phyloP scores from a whole-genome alignment of 37 sponge, comb jelly and placozoan genomes.

The Corticium candelabrum region DNA sequence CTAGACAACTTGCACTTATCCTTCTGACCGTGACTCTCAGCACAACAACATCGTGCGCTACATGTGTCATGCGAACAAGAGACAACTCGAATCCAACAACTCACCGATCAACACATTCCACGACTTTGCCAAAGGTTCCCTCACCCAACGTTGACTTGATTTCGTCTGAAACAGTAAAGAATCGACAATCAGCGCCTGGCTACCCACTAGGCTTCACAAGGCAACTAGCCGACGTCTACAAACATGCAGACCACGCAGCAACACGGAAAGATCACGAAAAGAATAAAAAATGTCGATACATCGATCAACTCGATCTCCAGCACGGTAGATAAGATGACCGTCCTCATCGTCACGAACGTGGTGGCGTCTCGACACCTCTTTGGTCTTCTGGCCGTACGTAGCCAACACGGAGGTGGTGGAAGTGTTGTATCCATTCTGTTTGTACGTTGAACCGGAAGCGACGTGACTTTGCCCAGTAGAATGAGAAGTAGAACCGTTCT shows the following conservation, averaged over 20 bases:
- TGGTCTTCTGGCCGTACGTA: too few relatives aligned
- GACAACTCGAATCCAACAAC: conserved; percentile 1
- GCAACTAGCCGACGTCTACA: neutral
- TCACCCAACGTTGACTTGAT: conserved; percentile 79
- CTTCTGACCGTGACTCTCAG: too few relatives aligned
- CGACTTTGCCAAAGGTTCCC: conserved; percentile 99
- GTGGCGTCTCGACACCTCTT: too few relatives aligned
- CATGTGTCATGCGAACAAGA: neutral
- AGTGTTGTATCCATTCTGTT: too few relatives aligned
- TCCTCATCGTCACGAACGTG: conserved; percentile 65
- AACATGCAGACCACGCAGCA: conserved; percentile 1
- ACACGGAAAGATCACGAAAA: neutral
- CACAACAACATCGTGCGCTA: conserved; percentile 1
- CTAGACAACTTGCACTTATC: neutral
- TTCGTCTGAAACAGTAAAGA: conserved; percentile 50
- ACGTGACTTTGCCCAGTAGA: too few relatives aligned
- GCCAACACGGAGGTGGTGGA: too few relatives aligned
- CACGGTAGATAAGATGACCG: conserved; percentile 79
- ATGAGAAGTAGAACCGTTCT: too few relatives aligned
- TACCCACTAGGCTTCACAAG: neutral
- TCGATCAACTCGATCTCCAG: conserved; percentile 41
- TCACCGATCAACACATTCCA: conserved; percentile 79
- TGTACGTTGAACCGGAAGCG: too few relatives aligned
- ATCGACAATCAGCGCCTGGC: neutral
- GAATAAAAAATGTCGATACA: neutral